Conservation (phyloP, 2,797 vertebrate genomes). For the Peromyscus eremicus region DNA sequence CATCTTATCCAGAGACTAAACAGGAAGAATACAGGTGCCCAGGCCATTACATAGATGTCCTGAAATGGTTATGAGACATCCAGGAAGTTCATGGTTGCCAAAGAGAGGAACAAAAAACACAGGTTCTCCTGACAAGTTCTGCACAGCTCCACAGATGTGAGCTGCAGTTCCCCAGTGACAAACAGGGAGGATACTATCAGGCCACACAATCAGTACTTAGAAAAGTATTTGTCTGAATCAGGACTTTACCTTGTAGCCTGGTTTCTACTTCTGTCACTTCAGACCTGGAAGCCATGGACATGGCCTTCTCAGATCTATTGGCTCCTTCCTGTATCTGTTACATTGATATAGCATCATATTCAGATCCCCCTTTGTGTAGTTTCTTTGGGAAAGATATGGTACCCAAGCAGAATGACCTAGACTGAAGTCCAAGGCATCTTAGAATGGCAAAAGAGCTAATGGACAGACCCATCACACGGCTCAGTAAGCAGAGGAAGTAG, state of each 20-base stretch:
- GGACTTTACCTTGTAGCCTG: not conserved
- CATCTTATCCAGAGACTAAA: not conserved
- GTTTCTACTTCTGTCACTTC: not conserved
- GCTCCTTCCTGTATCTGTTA: not conserved
- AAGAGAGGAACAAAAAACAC: no score
- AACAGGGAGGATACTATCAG: not conserved
- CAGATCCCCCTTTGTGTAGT: no score
- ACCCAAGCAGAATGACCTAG: no score
- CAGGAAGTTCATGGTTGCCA: not conserved
- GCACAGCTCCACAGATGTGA: not conserved
- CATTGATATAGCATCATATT: no score
- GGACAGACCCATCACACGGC: not conserved
- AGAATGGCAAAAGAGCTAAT: not conserved
- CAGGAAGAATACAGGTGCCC: not conserved
- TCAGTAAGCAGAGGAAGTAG: not conserved
- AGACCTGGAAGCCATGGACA: not conserved
- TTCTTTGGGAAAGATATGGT: no score
- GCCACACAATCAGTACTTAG: not conserved
- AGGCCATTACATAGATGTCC: not conserved
- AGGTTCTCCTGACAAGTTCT: not conserved
- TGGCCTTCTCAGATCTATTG: no score
- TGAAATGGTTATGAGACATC: not conserved
- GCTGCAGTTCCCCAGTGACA: no score
- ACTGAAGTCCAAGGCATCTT: no score
- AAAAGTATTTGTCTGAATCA: not conserved